phyloP scores from a whole-genome alignment of 2,888 invertebrate species.

The Sinodicranocentrus sp. region DNA sequence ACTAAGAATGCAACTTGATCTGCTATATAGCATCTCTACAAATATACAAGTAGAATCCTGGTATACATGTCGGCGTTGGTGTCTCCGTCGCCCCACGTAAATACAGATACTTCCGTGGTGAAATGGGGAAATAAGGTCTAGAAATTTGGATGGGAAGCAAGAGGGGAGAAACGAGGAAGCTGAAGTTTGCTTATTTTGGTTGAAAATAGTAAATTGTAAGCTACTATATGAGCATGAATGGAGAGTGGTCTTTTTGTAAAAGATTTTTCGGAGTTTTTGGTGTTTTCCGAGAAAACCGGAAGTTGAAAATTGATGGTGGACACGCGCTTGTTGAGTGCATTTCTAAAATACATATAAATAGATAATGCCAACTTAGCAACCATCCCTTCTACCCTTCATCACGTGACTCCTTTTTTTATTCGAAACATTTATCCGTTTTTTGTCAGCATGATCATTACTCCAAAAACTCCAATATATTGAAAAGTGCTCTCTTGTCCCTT shows the following conservation, averaged over 20 bases:
- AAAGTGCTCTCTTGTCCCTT: not conserved
- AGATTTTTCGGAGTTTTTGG: slow-evolving; percentile 49
- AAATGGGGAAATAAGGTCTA: too few species aligned
- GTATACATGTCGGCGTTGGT: too few species aligned
- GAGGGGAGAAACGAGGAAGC: not conserved
- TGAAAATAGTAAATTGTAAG: slow-evolving; percentile 25
- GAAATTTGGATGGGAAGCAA: not conserved
- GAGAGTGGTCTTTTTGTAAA: slow-evolving; percentile 51
- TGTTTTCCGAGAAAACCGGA: slow-evolving; percentile 72
- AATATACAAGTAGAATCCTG: too few species aligned
- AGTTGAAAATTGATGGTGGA: slow-evolving; percentile 77
- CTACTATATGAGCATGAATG: slow-evolving; percentile 43
- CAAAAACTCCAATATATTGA: not conserved
- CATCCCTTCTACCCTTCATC: slow-evolving; percentile 72
- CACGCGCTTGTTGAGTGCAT: slow-evolving; percentile 77
- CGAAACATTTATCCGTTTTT: not conserved
- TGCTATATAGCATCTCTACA: too few species aligned
- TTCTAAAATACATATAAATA: slow-evolving; percentile 60
- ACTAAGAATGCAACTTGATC: too few species aligned
- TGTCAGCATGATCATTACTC: not conserved
- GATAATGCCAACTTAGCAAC: slow-evolving; percentile 26
- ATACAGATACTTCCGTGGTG: too few species aligned
- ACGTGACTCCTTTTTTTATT: slow-evolving; percentile 60
- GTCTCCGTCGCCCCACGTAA: too few species aligned
- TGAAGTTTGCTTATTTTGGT: slow-evolving; percentile 28